A percentile compares a stretch with the other conserved stretches of the same genome.
phyloP scores from a whole-genome alignment of 2,797 vertebrate species.

The Anolis apletophallus region DNA sequence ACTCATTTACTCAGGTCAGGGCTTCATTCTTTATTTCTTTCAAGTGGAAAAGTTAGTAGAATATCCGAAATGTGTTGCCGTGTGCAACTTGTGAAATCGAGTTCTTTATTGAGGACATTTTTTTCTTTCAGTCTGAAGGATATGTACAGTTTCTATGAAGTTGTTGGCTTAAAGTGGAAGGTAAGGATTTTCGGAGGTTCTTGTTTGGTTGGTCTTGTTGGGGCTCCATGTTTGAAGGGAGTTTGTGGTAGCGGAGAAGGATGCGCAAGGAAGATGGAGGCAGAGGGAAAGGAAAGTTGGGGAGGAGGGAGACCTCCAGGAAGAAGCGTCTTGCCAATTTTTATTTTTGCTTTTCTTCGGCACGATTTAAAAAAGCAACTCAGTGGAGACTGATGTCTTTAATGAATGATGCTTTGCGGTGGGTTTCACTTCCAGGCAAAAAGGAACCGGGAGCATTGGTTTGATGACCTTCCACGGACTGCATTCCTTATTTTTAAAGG shows the following conservation, averaged over 20 bases:
- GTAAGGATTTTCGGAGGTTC: slow-evolving; percentile 69
- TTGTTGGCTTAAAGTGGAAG: slow-evolving; percentile 97
- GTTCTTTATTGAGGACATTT: neutral
- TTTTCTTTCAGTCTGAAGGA: slow-evolving; percentile 87
- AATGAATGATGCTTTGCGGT: neutral
- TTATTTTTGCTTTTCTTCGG: neutral
- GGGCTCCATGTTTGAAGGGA: neutral
- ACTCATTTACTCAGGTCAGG: slow-evolving; percentile 88
- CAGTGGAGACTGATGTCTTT: neutral
- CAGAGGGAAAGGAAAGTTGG: neutral
- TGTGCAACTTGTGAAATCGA: neutral
- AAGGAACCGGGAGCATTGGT: slow-evolving; percentile 92
- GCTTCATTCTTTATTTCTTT: neutral
- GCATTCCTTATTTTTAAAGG: slow-evolving; percentile 98
- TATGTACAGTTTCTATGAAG: slow-evolving; percentile 96
- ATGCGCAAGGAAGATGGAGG: neutral
- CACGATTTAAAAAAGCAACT: too few species aligned
- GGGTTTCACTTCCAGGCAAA: slow-evolving; percentile 81
- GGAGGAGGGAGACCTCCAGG: neutral
- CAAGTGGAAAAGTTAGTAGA: neutral
- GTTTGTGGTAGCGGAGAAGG: neutral
- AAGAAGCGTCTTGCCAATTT: neutral
- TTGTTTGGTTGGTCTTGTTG: neutral
- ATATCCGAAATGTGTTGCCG: neutral
- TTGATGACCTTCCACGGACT: slow-evolving; percentile 94